Percentiles rank a stretch among this genome's conserved stretches.
Conservation (phyloP, 2,113 vertebrate genomes). For the Lampris incognitus region DNA sequence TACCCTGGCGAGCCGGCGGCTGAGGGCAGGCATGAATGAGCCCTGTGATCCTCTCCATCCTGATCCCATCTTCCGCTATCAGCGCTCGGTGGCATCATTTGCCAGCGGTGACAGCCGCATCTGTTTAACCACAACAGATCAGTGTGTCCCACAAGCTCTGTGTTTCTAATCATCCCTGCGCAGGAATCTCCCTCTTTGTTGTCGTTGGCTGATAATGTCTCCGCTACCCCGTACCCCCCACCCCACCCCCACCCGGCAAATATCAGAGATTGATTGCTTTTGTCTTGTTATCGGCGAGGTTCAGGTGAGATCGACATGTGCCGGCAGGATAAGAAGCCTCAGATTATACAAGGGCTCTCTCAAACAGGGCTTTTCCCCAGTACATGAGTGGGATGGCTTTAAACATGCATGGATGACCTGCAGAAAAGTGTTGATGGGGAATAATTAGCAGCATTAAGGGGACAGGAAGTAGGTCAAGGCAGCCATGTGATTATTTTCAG, state of each 20-base stretch:
- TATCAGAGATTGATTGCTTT: conserved; percentile 75
- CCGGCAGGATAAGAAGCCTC: conserved; percentile 56
- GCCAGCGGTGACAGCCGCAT: conserved; percentile 64
- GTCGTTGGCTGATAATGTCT: conserved; percentile 54
- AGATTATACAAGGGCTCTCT: conserved; percentile 26
- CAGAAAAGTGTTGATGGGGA: conserved; percentile 69
- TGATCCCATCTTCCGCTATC: conserved; percentile 64
- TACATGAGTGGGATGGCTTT: conserved; percentile 28
- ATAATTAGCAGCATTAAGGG: conserved; percentile 62
- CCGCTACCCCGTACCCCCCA: conserved; percentile 44
- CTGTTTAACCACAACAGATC: conserved; percentile 63
- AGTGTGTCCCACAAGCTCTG: conserved; percentile 52
- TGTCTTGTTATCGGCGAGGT: conserved; percentile 67
- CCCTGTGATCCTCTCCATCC: conserved; percentile 24
- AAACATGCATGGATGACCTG: conserved; percentile 71
- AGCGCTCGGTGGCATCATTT: conserved; percentile 56
- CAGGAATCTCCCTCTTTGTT: conserved; percentile 67
- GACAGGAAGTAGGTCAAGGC: conserved; percentile 65
- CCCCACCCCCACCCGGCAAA: conserved; percentile 49
- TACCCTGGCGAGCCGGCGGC: too few species aligned
- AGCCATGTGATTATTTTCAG: conserved; percentile 25
- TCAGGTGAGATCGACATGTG: conserved; percentile 72
- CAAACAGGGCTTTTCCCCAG: not conserved
- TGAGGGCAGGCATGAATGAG: not conserved
- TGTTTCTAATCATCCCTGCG: conserved; percentile 64